Conservation (phyloP, 2,113 vertebrate genomes). For the Ictalurus punctatus region DNA sequence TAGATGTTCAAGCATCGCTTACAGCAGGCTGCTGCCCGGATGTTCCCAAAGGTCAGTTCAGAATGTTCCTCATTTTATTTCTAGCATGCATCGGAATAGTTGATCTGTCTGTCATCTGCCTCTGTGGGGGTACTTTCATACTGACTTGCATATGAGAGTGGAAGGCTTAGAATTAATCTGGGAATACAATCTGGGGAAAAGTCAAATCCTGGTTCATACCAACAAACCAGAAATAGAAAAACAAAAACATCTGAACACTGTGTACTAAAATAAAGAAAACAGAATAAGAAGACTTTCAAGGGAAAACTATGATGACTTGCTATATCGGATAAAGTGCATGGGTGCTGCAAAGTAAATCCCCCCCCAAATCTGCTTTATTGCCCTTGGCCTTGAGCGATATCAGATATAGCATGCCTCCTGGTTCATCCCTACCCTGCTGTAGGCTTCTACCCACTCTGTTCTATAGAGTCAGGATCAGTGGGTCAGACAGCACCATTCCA, state of each 20-base stretch:
- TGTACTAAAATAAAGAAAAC: constrained; percentile 31
- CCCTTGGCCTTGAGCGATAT: constrained; percentile 59
- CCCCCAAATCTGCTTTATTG: constrained; percentile 45
- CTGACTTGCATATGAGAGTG: constrained; percentile 61
- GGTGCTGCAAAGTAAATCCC: constrained; percentile 48
- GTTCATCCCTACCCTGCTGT: constrained; percentile 54
- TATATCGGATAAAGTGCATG: constrained; percentile 36
- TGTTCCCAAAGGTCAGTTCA: neutral
- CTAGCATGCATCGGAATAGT: constrained; percentile 66
- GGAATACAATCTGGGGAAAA: constrained; percentile 49
- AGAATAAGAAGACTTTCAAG: neutral
- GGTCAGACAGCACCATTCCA: constrained; percentile 72
- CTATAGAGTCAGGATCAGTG: constrained; percentile 61
- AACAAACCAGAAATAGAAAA: constrained; percentile 36
- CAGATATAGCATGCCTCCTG: constrained; percentile 54
- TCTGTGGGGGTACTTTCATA: constrained; percentile 47
- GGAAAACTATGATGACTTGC: neutral
- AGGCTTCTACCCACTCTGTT: constrained; percentile 61
- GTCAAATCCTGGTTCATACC: constrained; percentile 35
- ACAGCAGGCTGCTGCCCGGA: constrained; percentile 20
- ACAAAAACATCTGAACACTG: constrained; percentile 48
- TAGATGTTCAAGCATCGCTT: neutral
- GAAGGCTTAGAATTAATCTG: constrained; percentile 65
- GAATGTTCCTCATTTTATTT: constrained; percentile 48
- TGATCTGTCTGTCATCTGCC: constrained; percentile 52